A percentile compares a stretch with the other conserved stretches of the same genome.
Conservation (phyloP, 2,797 vertebrate genomes). For the Enteromius fasciolatus region DNA sequence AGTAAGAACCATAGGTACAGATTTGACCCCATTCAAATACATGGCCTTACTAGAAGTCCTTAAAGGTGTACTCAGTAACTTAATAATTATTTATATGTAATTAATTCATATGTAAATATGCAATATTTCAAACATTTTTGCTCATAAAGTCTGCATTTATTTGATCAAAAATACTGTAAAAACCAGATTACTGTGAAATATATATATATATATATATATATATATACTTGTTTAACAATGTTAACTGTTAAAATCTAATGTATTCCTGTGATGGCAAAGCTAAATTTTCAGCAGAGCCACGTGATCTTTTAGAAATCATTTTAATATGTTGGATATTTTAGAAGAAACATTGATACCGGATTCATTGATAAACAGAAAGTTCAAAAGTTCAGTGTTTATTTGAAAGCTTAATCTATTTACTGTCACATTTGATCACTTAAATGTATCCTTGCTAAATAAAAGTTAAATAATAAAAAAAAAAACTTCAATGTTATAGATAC, state of each 20-base stretch:
- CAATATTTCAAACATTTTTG: not conserved
- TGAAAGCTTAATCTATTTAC: not conserved
- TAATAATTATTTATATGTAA: not conserved
- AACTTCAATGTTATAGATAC: not conserved
- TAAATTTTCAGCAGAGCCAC: not conserved
- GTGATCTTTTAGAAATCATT: not conserved
- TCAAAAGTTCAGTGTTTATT: not conserved
- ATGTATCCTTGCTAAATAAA: not conserved
- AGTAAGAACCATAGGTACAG: not conserved
- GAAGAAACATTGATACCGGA: not conserved
- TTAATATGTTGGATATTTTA: not conserved
- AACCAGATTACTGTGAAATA: not conserved
- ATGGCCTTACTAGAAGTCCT: not conserved
- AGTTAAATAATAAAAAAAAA: not conserved
- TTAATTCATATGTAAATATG: not conserved
- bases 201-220: no score
- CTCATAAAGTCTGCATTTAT: not conserved
- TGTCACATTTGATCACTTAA: not conserved
- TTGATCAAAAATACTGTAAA: not conserved
- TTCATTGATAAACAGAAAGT: not conserved
- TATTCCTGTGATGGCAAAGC: not conserved
- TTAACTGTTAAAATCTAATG: not conserved
- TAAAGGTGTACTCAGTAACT: not conserved
- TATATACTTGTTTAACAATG: not conserved
- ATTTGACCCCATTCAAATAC: constrained; percentile 17